These are phyloP conservation scores for Belgica antarctica DNA, from an alignment of 2,888 invertebrate species.

Conservation along the genomic window DNA sequence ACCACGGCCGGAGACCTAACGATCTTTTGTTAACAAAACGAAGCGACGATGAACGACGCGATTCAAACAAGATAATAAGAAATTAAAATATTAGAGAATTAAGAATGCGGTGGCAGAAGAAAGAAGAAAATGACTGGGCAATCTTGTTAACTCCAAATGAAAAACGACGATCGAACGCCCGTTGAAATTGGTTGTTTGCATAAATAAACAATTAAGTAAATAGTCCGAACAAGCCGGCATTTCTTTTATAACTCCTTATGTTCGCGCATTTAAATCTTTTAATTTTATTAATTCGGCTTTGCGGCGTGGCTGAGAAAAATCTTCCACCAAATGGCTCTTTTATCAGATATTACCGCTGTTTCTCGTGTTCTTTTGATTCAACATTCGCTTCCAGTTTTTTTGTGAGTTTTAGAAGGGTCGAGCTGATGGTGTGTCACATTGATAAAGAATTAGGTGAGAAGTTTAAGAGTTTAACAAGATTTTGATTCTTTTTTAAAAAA, in stretches of 20 bases:
- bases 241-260: conserved; percentile 37
- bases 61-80: background rate
- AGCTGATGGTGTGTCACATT: too few relatives aligned
- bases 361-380: conserved; percentile 5
- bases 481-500: too few relatives aligned
- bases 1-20: background rate
- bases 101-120: conserved; percentile 1
- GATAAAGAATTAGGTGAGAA: too few relatives aligned
- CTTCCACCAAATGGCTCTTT: background rate
- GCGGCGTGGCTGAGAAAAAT: background rate
- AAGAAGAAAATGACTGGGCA: background rate
- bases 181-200: conserved; percentile 10
- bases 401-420: too few relatives aligned
- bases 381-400: conserved; percentile 42
- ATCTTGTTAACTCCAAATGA: background rate
- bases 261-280: conserved; percentile 44
- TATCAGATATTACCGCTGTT: background rate
- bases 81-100: conserved; percentile 12
- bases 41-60: background rate
- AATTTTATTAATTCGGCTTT: conserved; percentile 38
- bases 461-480: too few relatives aligned
- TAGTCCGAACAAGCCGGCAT: conserved; percentile 31
- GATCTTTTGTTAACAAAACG: background rate
- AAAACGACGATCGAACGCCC: conserved; percentile 23
- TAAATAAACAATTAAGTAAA: conserved; percentile 38